Base-by-base conservation (phyloP, 1,140 invertebrate species). In the Drosophila lacteicornis region DNA sequence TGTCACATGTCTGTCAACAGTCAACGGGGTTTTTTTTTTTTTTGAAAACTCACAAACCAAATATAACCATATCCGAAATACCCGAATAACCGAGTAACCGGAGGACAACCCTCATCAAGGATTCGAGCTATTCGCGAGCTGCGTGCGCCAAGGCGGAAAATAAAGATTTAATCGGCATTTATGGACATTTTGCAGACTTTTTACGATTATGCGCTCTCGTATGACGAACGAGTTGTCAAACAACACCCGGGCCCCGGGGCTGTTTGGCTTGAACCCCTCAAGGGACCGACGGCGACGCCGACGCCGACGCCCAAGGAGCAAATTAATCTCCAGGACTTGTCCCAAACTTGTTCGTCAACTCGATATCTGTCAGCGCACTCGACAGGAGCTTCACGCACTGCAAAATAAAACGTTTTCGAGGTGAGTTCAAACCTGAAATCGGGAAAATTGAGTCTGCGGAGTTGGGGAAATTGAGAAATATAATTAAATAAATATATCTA, bases 161-260 rank as follows among this genome's bases (percentile, higher is more conserved):
- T 88, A 80, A 87, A 88, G 84, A 88, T 88, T 88, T 88, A 88
- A 88, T 88, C 84, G 80, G 59, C 85, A 88, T 84, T 87, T 87
- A 81, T 67, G 77, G 47, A 53, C 67, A 65, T 71, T 70, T 77
- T 79, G 45, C 56, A 69, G 66, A 53, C 50, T 46, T 77, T 83
- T 84, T 76, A 76, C 78, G 80, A 82, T 82, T 70, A 82, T 70
- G 47, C 47, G 36, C 53, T 17, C 27, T 65, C 56, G 57, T 43
- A 46, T 62, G 63, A 66, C 59, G 63, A 38, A 79, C 75, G 75
- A 70, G 75, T 78, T 79, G 75, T 78, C 75, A 78, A 69, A 70
- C 75, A 51, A 63, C 57, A 33, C 17, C 38, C 46, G 11, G 17
- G 33, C 1, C 6, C 3, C 19, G 19, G 15, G 63, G 27, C 27